Base-by-base conservation (phyloP, 1,140 invertebrate species). In the Carposina sasakii region DNA sequence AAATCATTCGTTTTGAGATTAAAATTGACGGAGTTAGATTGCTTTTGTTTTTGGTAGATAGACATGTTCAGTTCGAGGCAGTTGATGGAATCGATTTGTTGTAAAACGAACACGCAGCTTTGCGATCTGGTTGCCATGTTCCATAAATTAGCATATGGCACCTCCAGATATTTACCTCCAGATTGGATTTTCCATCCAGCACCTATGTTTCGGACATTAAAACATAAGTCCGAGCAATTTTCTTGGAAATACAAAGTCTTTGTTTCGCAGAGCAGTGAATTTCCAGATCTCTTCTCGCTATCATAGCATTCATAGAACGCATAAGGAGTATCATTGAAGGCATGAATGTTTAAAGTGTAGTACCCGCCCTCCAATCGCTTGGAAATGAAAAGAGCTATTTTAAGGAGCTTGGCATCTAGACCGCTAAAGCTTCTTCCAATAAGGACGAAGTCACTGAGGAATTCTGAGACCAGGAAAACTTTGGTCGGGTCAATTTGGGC, bases 321-420 rank as follows among this genome's bases (percentile, higher is more conserved):
- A 50, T 94, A 94, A 20, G 92, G 92, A 1, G 94, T 97, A 70
- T 98, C 96, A 68, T 97, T 95, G 16, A 98, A 88, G n/a, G 96
- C 92, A 72, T 98, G 97, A 28, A 81, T 52, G 46, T 76, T 71
- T 12, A 81, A 56, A 45, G 54, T 71, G 34, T 75, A 76, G 52
- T 63, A 69, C 33, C 33, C 33, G 66, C 92, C 92, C 77, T 81
- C 89, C 64, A 76, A 87, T 52, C 86, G 90, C 76, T 87, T 90
- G 59, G 88, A 87, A 53, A 92, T 92, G 70, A 97, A 98, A 1
- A 96, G 89, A 5, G 94, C 93, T 12, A 98, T 71, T 66, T 94
- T 91, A 48, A 98, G 86, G 54, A 92, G 89, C 78, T 98, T 98
- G 3, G 77, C 76, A 45, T 85, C 79, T 45, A 82, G 12, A 89